Base-by-base conservation (phyloP, 1,140 invertebrate genomes). In the Homarus americanus region DNA sequence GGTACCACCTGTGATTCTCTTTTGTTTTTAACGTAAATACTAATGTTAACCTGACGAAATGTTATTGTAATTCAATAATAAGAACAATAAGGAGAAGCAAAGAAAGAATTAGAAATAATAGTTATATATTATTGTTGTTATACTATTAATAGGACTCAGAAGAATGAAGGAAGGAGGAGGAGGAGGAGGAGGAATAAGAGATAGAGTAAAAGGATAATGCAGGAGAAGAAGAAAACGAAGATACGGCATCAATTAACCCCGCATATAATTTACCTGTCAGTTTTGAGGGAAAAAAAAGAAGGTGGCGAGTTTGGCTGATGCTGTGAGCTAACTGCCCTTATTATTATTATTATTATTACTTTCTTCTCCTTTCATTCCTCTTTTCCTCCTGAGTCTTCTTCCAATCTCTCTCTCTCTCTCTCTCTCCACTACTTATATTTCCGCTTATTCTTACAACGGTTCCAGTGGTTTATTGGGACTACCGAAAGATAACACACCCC, bases 321-420 rank as follows among this genome's bases (percentile, higher is more conserved):
- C 53, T n/a, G 15, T 49, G 44, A 49, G 44, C 15, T 49, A 58
- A 24, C 20, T 20, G 53, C 10, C 41, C n/a, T 32, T n/a, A n/a
- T n/a, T n/a, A n/a, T n/a, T n/a, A n/a, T n/a, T n/a, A n/a, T n/a
- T n/a, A n/a, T n/a, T n/a, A n/a, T n/a, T n/a, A n/a, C 41, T 32
- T 20, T 58, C 5, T 24, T n/a, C 24, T 28, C n/a, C 79, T 28
- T 20, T 53, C 79, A 75, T 40, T 28, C 32, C 44, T 28, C 44
- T 76, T 38, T 53, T 41, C 4, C 2, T 0, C 53, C 78, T 49
- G 20, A 24, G 4, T 53, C 79, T 15, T 79, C 76, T 79, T 12
- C 44, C 75, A 34, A 12, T 78, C 75, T 78, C 75, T 78, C 75
- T 78, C 75, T 78, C 40, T 41, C 34, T 78, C 75, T 78, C 75